phyloP scores from a whole-genome alignment of 2,888 invertebrate genomes.

The Bugula neritina region DNA sequence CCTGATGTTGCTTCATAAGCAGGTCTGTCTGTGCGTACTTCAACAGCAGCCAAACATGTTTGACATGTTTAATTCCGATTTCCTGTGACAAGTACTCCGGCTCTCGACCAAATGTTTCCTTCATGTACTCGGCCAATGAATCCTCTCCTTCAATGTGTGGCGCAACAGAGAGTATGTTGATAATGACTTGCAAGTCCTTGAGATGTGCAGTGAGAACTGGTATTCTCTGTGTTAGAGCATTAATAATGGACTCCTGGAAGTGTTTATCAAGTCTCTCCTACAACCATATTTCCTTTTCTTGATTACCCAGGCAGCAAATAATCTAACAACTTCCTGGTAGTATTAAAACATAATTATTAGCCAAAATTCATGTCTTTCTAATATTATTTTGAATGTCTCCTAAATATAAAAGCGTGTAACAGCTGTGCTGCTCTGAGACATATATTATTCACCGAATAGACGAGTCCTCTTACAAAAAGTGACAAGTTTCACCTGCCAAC shows the following conservation, averaged over 20 bases:
- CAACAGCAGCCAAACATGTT: slow-evolving; percentile 38
- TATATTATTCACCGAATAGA: too few relatives aligned
- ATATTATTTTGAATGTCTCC: too few relatives aligned
- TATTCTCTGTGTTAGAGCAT: background rate
- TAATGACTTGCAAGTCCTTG: slow-evolving; percentile 7
- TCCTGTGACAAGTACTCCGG: slow-evolving; percentile 3
- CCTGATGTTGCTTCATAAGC: slow-evolving; percentile 34
- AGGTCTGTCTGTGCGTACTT: slow-evolving; percentile 34
- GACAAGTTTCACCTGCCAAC: too few relatives aligned
- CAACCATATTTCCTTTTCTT: too few relatives aligned
- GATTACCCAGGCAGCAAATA: too few relatives aligned
- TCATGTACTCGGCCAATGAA: slow-evolving; percentile 12
- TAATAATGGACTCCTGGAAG: background rate
- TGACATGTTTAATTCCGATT: slow-evolving; percentile 34
- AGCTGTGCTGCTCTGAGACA: too few relatives aligned
- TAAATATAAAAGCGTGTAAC: too few relatives aligned
- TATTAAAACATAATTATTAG: too few relatives aligned
- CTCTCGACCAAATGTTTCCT: background rate
- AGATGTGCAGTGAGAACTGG: slow-evolving; percentile 4
- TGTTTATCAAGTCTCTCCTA: background rate
- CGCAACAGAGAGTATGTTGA: slow-evolving; percentile 10
- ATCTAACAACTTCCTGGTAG: too few relatives aligned
- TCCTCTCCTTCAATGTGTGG: background rate
- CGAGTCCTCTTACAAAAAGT: too few relatives aligned
- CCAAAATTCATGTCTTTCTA: too few relatives aligned